Base-by-base conservation (phyloP, 2,888 invertebrate genomes). In the Xanthorhoe designata region DNA sequence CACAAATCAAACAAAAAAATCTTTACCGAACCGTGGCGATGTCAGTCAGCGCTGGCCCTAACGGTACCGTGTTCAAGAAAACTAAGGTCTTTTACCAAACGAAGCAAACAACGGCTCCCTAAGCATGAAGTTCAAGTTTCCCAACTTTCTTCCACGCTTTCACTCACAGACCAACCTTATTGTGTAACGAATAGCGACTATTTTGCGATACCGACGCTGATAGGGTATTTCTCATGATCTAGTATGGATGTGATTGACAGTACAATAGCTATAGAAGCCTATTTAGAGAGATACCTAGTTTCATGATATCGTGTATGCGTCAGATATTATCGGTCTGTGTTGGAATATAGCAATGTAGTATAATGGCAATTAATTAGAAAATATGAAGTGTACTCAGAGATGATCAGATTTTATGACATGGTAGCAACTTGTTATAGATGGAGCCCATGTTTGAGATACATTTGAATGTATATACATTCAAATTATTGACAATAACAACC, bases 61-160 rank as follows among this genome's bases (percentile, higher is more conserved):
- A 24, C 18, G 8, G 49, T 50, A 50, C 19, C 9, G 49, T 18
- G 10, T 10, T 18, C 10, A 50, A 53, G 35, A 35, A 54, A 54
- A 54, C 18, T 47, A 18, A 54, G 38, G 18, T 54, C 18, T 54
- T 67, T 17, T 47, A 47, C 47, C 54, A 56, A 69, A 71, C 64
- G 66, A 66, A 68, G 50, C 50, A 42, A 66, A 70, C 71, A 73
- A 70, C 73, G 73, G 65, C 71, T 69, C 61, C 63, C 70, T 71
- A 69, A 74, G 71, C 71, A 75, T 70, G 70, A 74, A 73, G 68
- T 72, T 72, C 64, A 70, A 71, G 71, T 68, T 72, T 61, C 64
- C 69, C 52, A 71, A 71, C 71, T 73, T 73, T 68, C 64, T 29
- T 69, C 66, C 19, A 47, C 51, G 67, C 70, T 71, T 67, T 68